phyloP scores from a whole-genome alignment of 2,888 invertebrate genomes.

The Dolichomitus sp. region DNA sequence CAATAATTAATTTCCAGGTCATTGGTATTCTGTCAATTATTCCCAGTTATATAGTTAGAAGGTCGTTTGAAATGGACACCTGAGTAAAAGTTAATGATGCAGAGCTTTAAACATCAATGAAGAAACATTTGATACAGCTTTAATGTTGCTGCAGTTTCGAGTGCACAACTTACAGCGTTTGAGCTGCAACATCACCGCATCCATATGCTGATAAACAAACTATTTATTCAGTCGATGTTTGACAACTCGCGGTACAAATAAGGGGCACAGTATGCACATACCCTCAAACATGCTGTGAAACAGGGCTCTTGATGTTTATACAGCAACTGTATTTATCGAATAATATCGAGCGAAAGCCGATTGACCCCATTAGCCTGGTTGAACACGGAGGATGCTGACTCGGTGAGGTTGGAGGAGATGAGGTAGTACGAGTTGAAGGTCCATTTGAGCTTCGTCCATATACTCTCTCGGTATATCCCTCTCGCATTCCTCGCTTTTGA shows the following conservation, averaged over 20 bases:
- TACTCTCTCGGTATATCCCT: constrained; percentile 2
- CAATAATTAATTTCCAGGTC: no score
- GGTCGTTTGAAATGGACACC: neutral
- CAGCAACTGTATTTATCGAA: constrained; percentile 46
- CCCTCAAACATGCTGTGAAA: neutral
- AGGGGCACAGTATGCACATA: neutral
- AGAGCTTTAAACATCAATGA: neutral
- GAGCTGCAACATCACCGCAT: neutral
- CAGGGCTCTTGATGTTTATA: neutral
- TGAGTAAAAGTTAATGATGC: neutral
- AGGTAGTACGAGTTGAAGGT: constrained; percentile 35
- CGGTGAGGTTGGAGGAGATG: neutral
- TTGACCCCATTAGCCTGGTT: constrained; percentile 45
- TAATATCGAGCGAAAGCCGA: constrained; percentile 51
- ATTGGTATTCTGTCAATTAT: no score
- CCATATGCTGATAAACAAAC: constrained; percentile 19
- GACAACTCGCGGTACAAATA: constrained; percentile 27
- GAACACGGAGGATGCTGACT: constrained; percentile 30
- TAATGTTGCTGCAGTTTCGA: neutral
- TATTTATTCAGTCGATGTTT: constrained; percentile 30
- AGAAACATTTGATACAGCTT: neutral
- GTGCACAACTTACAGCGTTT: neutral
- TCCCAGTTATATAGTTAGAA: no score
- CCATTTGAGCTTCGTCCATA: constrained; percentile 48
- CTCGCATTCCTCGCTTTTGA: constrained; percentile 44